Evolutionary conservation across 2,797 vertebrate genomes (phyloP).

Genomic region (Clarias fuscus): DNA sequence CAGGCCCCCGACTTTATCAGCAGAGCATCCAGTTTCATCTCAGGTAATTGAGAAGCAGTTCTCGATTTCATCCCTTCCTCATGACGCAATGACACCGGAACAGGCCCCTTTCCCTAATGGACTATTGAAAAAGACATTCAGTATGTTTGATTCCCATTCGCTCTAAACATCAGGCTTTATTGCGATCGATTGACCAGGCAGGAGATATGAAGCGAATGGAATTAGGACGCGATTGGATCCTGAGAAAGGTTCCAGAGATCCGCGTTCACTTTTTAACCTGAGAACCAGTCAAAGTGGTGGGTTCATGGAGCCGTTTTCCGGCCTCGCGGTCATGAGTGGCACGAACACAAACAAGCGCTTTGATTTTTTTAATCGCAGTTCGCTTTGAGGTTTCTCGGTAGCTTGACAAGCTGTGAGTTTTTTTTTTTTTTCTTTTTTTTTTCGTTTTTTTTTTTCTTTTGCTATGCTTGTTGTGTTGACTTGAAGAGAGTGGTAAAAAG

Average conservation of each 20-base stretch:
- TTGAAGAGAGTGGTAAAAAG: neutral
- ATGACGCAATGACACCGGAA: neutral
- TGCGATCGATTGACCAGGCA: neutral
- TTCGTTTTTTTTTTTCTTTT: neutral
- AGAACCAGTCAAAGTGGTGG: neutral
- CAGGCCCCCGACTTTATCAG: neutral
- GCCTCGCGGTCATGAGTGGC: neutral
- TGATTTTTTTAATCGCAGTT: neutral
- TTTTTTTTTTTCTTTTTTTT: neutral
- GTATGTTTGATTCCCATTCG: constrained; percentile 23
- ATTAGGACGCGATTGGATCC: neutral
- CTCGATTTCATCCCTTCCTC: neutral
- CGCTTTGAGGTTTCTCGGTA: neutral
- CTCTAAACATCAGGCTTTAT: neutral
- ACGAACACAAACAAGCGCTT: neutral
- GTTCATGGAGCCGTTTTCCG: neutral
- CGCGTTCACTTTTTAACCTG: neutral
- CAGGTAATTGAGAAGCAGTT: constrained; percentile 1
- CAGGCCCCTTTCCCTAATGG: neutral
- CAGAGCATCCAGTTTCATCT: neutral
- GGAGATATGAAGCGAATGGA: neutral
- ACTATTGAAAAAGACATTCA: constrained; percentile 20
- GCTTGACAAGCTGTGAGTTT: neutral
- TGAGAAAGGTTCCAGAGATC: neutral
- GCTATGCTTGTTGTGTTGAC: neutral